Evolutionary conservation across 1,140 invertebrate species (phyloP).

Genomic region (Centruroides vittatus): DNA sequence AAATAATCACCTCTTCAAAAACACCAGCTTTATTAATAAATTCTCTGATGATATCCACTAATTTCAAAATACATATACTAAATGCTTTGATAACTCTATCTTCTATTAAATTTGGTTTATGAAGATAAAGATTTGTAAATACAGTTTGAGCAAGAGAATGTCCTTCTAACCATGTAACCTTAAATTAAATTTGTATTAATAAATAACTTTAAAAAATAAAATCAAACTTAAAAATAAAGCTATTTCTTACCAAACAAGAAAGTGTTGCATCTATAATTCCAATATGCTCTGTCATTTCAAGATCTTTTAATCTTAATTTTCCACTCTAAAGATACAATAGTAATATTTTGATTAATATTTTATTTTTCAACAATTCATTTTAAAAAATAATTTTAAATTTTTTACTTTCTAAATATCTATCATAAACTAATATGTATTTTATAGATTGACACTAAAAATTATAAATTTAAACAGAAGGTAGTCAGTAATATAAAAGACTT

Average conservation of each 20-base stretch:
- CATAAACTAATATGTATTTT: no score
- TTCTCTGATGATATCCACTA: conserved; percentile 79
- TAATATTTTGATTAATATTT: no score
- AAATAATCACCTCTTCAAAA: conserved; percentile 33
- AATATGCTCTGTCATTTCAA: conserved; percentile 33
- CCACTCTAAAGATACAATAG: conserved; percentile 38
- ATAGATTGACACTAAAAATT: no score
- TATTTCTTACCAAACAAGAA: conserved; percentile 52
- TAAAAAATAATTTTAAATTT: no score
- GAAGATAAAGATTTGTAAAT: conserved; percentile 90
- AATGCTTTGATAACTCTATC: conserved; percentile 74
- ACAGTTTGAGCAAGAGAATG: conserved; percentile 93
- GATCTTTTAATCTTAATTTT: conserved; percentile 60
- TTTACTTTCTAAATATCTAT: no score
- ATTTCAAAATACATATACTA: conserved; percentile 73
- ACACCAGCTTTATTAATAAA: conserved; percentile 30
- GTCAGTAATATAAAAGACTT: no score
- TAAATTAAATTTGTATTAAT: no score
- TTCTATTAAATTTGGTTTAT: conserved; percentile 70
- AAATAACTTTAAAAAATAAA: neutral
- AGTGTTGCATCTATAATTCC: conserved; percentile 88
- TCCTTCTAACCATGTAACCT: conserved; percentile 81
- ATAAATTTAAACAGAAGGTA: no score
- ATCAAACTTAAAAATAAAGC: neutral
- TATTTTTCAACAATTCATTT: no score